Percentiles rank a stretch among this genome's conserved stretches.
Conservation (phyloP, 2,797 vertebrate species). For the Pseudomugil gertrudae region DNA sequence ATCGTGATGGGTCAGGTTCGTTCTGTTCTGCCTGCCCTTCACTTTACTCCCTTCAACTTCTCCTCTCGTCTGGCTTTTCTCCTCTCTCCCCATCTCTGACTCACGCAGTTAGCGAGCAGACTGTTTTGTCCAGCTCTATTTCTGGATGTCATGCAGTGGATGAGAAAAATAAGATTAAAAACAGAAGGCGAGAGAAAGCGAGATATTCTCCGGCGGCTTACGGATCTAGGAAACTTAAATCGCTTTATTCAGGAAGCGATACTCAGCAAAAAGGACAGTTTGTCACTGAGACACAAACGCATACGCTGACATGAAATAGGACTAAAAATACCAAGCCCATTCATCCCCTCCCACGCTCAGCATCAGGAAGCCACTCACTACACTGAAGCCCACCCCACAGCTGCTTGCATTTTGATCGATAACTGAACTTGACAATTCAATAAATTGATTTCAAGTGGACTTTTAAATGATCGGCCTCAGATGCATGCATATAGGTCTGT, state of each 20-base stretch:
- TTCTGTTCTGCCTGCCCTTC: constrained; percentile 42
- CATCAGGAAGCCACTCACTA: constrained; percentile 49
- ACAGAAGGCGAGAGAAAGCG: constrained; percentile 45
- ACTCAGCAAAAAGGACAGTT: constrained; percentile 62
- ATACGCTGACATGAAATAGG: constrained; percentile 15
- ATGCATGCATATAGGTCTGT: constrained; percentile 9
- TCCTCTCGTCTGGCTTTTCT: too few relatives aligned
- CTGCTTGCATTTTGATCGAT: constrained; percentile 48
- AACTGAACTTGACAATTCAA: constrained; percentile 71
- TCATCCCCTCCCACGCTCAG: constrained; percentile 37
- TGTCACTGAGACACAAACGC: constrained; percentile 46
- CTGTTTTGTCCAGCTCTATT: constrained; percentile 75
- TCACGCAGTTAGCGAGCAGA: constrained; percentile 68
- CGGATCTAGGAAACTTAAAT: constrained; percentile 67
- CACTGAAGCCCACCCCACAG: constrained; percentile 36
- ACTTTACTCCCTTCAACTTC: constrained; percentile 27
- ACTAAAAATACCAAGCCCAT: constrained; percentile 34
- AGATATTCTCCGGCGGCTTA: constrained; percentile 65
- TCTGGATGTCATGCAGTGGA: constrained; percentile 68
- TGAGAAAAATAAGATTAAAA: constrained; percentile 71
- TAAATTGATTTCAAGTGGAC: constrained; percentile 70
- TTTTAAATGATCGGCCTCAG: constrained; percentile 49
- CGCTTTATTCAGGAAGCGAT: constrained; percentile 54
- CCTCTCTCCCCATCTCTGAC: constrained; percentile 44
- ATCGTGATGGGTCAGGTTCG: constrained; percentile 50